Evolutionary conservation across 2,888 invertebrate species (phyloP), one percentile per base, ranked within the genome.

Genomic region (Apotomis turbidana): DNA sequence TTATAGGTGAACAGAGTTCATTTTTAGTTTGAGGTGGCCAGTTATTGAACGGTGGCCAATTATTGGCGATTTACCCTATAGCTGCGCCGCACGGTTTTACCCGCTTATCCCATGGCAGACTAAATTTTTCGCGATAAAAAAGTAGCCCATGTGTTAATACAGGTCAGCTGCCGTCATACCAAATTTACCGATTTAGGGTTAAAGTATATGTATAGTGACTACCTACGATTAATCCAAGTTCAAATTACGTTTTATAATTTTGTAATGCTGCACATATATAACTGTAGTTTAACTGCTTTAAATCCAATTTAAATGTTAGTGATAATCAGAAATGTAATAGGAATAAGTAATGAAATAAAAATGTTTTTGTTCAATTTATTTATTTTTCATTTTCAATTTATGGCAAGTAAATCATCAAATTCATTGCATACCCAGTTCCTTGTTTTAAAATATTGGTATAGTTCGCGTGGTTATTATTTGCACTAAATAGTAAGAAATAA

Each of bases 361-460:
- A 27, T 12, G 36, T 72, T 59, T 68, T 63, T 52, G 59, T 72
- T 68, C 8, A 44, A 68, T 54, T 71, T 9, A 70, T 63, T 67
- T 63, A 68, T 67, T 71, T 74, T 73, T 72, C 41, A 58, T 73
- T 74, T 62, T 68, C 78, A 78, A 77, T 66, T 76, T 52, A 79
- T 79, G 80, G 80, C 80, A 81, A 81, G 80, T 78, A 78, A 69
- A 67, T 73, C 59, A 68, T 57, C 41, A 59, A 68, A 54, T 68
- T 62, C 63, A 15, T 55, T 55, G n/a, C 66, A 44, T 51, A 52
- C 52, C 58, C 67, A 68, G 52, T 68, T 63, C 58, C 68, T 59
- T 61, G 44, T 70, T 72, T 63, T n/a, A 44, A 49, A 8, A 51
- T 67, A 67, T 67, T 61, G 49, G 55, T 38, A 71, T 27, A 12